A percentile compares a stretch with the other conserved stretches of the same genome.
Evolutionary conservation across 2,113 vertebrate genomes (phyloP).

Genomic region (Spilogale gracilis): DNA sequence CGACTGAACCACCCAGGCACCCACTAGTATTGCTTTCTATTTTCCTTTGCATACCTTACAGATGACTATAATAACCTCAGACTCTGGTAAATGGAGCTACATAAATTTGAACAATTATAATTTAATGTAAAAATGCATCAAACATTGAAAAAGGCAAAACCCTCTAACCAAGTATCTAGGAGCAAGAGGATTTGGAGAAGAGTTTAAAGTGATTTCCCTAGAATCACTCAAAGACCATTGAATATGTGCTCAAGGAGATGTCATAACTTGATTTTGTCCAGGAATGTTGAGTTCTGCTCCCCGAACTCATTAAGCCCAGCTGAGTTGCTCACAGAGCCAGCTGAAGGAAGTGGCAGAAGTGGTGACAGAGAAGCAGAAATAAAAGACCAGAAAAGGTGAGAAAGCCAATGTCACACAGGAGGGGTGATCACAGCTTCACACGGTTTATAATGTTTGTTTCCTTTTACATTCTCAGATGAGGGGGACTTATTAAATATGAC

Average conservation of each 20-base stretch:
- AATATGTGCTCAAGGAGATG: neutral
- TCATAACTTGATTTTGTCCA: neutral
- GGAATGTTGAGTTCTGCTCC: neutral
- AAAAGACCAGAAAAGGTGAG: constrained; percentile 24
- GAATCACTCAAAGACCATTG: neutral
- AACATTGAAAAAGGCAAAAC: neutral
- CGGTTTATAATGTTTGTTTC: neutral
- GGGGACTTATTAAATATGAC: neutral
- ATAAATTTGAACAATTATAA: neutral
- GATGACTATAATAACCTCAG: neutral
- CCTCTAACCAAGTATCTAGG: neutral
- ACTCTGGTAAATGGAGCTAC: neutral
- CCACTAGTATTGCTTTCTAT: neutral
- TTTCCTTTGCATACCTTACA: neutral
- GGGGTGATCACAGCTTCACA: neutral
- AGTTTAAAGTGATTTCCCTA: neutral
- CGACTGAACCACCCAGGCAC: no score
- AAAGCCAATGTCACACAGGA: neutral
- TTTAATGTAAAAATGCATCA: neutral
- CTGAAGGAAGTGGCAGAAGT: constrained; percentile 60
- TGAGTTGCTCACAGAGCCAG: constrained; percentile 55
- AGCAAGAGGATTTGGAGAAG: neutral
- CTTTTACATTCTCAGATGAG: neutral
- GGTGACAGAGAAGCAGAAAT: constrained; percentile 45
- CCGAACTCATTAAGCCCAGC: neutral